Conservation (phyloP, 1,140 invertebrate genomes). For the Lepidostoma basale region DNA sequence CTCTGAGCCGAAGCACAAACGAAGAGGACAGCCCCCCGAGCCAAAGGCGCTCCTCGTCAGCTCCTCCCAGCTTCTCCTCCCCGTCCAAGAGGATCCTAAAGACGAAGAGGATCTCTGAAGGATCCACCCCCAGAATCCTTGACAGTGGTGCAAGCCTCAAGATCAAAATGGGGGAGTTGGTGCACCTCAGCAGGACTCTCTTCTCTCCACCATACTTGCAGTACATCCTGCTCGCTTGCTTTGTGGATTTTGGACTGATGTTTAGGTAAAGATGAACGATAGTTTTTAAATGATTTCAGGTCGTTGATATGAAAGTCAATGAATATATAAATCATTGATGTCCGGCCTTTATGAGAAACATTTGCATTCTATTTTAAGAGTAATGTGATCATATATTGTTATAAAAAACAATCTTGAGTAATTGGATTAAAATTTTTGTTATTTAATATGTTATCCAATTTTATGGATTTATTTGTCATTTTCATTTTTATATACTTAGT, state of each 20-base stretch:
- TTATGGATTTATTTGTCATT: background rate
- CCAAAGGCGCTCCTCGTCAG: background rate
- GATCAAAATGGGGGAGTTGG: slow-evolving; percentile 6
- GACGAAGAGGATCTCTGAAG: background rate
- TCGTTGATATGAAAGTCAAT: too few relatives aligned
- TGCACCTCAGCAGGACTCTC: slow-evolving; percentile 51
- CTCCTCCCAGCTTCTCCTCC: slow-evolving; percentile 9
- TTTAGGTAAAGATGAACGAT: slow-evolving; percentile 63
- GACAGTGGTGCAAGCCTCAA: background rate
- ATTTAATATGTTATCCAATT: too few relatives aligned
- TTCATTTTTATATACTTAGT: background rate
- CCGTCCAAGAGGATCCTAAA: background rate
- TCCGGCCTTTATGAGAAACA: too few relatives aligned
- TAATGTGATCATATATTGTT: too few relatives aligned
- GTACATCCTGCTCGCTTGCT: slow-evolving; percentile 58
- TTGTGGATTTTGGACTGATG: slow-evolving; percentile 65
- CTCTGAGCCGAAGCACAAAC: slow-evolving; percentile 52
- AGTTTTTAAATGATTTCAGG: too few relatives aligned
- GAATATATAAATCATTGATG: too few relatives aligned
- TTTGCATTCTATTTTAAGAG: too few relatives aligned
- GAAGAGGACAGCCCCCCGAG: slow-evolving; percentile 48
- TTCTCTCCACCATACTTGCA: slow-evolving; percentile 60
- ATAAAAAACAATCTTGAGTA: too few relatives aligned
- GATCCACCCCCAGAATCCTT: background rate
- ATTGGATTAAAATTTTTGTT: too few relatives aligned